Percentiles rank a stretch among this genome's conserved stretches.
Conservation (phyloP, 1,140 invertebrate species). For the Bombyx mandarina region DNA sequence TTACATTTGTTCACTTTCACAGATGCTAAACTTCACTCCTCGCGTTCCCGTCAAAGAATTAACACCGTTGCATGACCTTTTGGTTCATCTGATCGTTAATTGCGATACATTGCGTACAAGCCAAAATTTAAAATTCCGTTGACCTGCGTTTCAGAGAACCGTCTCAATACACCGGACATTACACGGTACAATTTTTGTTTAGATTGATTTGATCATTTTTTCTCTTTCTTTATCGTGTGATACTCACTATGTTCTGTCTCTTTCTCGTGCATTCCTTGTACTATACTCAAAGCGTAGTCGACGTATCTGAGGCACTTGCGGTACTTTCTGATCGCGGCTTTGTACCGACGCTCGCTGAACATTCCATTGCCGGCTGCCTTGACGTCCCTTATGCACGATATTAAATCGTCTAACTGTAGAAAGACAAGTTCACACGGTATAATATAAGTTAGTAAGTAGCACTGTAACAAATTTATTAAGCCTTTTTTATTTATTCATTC, state of each 20-base stretch:
- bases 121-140: too few species aligned
- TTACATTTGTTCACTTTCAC: too few species aligned
- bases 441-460: background rate
- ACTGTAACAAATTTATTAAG: background rate
- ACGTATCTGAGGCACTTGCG: conserved; percentile 42
- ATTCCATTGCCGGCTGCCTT: conserved; percentile 36
- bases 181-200: too few species aligned
- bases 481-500: too few species aligned
- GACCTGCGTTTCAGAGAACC: too few species aligned
- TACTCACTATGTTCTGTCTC: conserved; percentile 25
- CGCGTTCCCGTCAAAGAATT: too few species aligned
- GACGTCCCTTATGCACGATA: conserved; percentile 25
- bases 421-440: background rate
- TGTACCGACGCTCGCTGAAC: conserved; percentile 28
- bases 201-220: too few species aligned
- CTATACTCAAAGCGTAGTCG: conserved; percentile 8
- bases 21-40: too few species aligned
- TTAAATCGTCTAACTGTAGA: conserved; percentile 34
- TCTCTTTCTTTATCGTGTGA: background rate
- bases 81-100: too few species aligned
- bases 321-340: conserved; percentile 39
- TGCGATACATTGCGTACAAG: too few species aligned
- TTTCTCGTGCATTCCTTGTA: conserved; percentile 7
- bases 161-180: too few species aligned
- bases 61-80: too few species aligned